phyloP scores from a whole-genome alignment of 2,113 vertebrate species.

The Melanocharis versteri region DNA sequence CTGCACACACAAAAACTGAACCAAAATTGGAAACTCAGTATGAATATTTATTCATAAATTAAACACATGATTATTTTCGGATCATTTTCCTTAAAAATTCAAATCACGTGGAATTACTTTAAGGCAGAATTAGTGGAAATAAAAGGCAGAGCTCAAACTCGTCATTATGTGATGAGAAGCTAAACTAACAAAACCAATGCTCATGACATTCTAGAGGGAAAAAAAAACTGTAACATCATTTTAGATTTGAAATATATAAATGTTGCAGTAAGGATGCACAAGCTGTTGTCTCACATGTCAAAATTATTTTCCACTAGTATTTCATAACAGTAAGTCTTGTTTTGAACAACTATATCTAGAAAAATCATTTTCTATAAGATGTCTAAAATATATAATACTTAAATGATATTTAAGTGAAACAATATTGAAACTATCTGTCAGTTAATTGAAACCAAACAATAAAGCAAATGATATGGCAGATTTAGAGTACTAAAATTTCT shows the following conservation, averaged over 20 bases:
- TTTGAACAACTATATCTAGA: not conserved
- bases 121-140: not conserved
- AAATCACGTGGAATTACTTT: not conserved
- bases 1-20: not conserved
- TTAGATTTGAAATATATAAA: not conserved
- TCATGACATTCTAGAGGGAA: not conserved
- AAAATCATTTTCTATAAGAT: not conserved
- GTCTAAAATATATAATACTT: not conserved
- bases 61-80: not conserved
- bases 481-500: not conserved
- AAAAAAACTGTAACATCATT: not conserved
- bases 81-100: not conserved
- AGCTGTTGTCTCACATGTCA: not conserved
- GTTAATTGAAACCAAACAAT: not conserved
- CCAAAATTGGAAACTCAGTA: not conserved
- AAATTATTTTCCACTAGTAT: not conserved
- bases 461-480: not conserved
- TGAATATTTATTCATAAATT: not conserved
- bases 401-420: not conserved
- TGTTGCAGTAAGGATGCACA: rapidly evolving
- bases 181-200: not conserved
- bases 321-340: not conserved
- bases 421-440: not conserved
- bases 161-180: not conserved
- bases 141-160: not conserved